Evolutionary conservation across 1,140 invertebrate genomes (phyloP), one percentile per base, ranked within the genome.

Genomic region (Drepana arcuata): DNA sequence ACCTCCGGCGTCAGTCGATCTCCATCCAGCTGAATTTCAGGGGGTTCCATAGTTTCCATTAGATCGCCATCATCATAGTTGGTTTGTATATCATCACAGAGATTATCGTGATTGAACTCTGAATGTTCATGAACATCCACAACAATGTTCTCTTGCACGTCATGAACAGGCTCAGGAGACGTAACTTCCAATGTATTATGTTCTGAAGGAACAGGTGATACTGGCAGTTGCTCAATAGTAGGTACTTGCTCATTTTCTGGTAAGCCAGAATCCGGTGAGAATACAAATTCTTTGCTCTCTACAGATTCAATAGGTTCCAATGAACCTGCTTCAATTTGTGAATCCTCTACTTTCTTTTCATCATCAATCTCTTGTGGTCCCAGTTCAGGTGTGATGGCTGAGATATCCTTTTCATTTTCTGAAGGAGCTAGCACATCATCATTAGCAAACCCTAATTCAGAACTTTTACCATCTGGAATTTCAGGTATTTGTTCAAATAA

Each of bases 401-500:
- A 52, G 1, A 36, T n/a, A 42, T 80, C 70, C 49, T 65, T 72
- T 29, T 78, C 75, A 44, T 64, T 77, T 35, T 79, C 77, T 27
- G 69, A 70, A 16, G 54, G 57, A 37, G 75, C 74, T 41, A 59
- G 49, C 21, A 59, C 23, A 31, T 81, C 77, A 36, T 81, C 77
- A 52, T 70, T 71, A 14, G 44, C 61, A 41, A 79, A 82, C 13
- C 74, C 74, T 57, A 82, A 41, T 48, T 82, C 74, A 16, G 78
- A 82, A 59, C 70, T 82, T 41, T 82, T 82, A 7, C 78, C 78
- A 58, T 82, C 74, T 38, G 78, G 78, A 46, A 82, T 82, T 65
- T 82, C 78, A 29, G 78, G 78, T 34, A 82, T 82, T 64, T 82
- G 78, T 59, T 82, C 78, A 61, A 80, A 82, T 9, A 80, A 45